Percentiles rank a stretch among this genome's conserved stretches.
Conservation (phyloP, 2,797 vertebrate genomes). For the Trachurus trachurus region DNA sequence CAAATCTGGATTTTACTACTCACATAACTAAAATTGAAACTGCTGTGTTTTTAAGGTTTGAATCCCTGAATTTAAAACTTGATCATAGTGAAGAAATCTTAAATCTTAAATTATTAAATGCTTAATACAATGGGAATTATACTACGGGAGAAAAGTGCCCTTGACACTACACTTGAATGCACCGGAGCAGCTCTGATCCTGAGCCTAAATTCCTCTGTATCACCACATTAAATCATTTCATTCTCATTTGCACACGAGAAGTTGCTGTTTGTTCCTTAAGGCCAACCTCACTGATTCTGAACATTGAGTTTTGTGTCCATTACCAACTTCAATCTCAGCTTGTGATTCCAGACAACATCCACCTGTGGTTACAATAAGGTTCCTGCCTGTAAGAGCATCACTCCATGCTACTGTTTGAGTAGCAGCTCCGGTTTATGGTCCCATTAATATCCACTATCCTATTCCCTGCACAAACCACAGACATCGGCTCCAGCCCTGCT, state of each 20-base stretch:
- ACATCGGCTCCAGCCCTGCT: constrained; percentile 31
- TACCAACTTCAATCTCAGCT: neutral
- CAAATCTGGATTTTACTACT: neutral
- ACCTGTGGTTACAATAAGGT: neutral
- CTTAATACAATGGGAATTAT: neutral
- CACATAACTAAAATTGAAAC: neutral
- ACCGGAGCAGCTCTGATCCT: neutral
- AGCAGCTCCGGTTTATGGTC: constrained; percentile 15
- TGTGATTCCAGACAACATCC: neutral
- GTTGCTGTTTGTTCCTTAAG: neutral
- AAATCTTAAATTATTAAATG: neutral
- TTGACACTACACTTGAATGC: neutral
- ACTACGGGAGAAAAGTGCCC: neutral
- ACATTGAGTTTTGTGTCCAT: neutral
- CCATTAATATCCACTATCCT: constrained; percentile 25
- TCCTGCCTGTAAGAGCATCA: constrained; percentile 2
- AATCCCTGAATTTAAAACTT: neutral
- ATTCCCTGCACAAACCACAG: constrained; percentile 24
- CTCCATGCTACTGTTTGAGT: neutral
- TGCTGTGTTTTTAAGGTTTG: no score
- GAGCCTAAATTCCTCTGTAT: neutral
- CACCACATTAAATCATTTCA: neutral
- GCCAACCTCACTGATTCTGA: neutral
- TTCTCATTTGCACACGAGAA: neutral
- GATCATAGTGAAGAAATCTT: neutral